A percentile compares a stretch with the other conserved stretches of the same genome.
Evolutionary conservation across 2,888 invertebrate genomes (phyloP).

Genomic region (Apotomis turbidana): DNA sequence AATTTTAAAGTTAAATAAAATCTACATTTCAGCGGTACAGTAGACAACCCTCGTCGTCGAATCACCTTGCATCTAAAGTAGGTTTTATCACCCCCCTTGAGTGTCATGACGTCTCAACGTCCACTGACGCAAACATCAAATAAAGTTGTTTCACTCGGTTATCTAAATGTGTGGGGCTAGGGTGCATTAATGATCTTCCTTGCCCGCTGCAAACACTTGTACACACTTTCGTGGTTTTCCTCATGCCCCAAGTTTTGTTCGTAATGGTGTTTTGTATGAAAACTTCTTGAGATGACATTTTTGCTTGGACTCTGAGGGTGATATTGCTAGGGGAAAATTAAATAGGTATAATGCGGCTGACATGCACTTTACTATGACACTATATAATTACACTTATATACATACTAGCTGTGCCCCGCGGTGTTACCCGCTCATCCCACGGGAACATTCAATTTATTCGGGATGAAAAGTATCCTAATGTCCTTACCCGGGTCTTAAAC

Average conservation of each 20-base stretch:
- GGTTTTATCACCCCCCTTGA: constrained; percentile 66
- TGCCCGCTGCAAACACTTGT: constrained; percentile 57
- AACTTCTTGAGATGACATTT: constrained; percentile 49
- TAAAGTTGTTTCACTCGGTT: constrained; percentile 82
- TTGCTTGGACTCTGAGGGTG: constrained; percentile 17
- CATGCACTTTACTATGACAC: neutral
- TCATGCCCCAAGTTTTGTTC: constrained; percentile 59
- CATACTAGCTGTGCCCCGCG: no score
- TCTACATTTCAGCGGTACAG: constrained; percentile 37
- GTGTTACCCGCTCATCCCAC: no score
- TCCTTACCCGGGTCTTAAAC: no score
- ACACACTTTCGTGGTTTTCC: constrained; percentile 58
- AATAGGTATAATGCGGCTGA: neutral
- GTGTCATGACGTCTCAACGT: constrained; percentile 61
- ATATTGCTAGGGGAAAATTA: constrained; percentile 10
- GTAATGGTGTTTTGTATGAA: constrained; percentile 68
- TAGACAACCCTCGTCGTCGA: constrained; percentile 28
- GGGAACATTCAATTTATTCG: no score
- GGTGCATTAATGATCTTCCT: constrained; percentile 78
- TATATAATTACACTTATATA: no score
- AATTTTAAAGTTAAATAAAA: constrained; percentile 42
- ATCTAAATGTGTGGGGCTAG: constrained; percentile 70
- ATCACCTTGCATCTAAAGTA: constrained; percentile 53
- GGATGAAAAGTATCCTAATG: no score
- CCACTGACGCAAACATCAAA: constrained; percentile 77